Percentiles rank a stretch among this genome's conserved stretches.
phyloP scores from a whole-genome alignment of 2,888 invertebrate species.

The Sesia bembeciformis region DNA sequence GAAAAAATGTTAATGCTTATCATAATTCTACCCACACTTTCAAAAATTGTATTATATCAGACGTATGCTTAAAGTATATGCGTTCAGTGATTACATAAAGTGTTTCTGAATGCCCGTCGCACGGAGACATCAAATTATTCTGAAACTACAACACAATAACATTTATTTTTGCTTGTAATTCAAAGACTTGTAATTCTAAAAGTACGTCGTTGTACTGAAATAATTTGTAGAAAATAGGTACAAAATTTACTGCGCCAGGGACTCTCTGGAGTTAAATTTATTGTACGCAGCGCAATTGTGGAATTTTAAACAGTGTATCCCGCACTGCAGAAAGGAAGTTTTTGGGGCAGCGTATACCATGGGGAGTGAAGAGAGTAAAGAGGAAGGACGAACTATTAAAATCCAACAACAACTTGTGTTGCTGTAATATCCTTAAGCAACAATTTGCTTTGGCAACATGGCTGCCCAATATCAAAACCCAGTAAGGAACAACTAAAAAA shows the following conservation, averaged over 20 bases:
- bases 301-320: conserved; percentile 54
- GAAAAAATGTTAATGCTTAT: too few relatives aligned
- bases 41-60: too few relatives aligned
- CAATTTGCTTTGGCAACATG: conserved; percentile 23
- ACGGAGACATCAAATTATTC: too few relatives aligned
- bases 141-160: too few relatives aligned
- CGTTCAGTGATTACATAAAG: too few relatives aligned
- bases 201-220: conserved; percentile 16
- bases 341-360: conserved; percentile 4
- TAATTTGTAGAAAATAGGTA: conserved; percentile 59
- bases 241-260: conserved; percentile 45
- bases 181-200: background rate
- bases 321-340: conserved; percentile 35
- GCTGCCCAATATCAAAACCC: conserved; percentile 3
- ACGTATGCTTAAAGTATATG: too few relatives aligned
- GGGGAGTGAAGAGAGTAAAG: background rate
- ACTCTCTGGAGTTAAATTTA: conserved; percentile 49
- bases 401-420: conserved; percentile 8
- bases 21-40: too few relatives aligned
- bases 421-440: conserved; percentile 15
- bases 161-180: too few relatives aligned
- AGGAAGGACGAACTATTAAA: conserved; percentile 7
- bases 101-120: too few relatives aligned
- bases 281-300: conserved; percentile 52
- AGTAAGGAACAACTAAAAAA: too few relatives aligned